Conservation (phyloP, 2,888 invertebrate genomes). For the Dynastes hyllus region DNA sequence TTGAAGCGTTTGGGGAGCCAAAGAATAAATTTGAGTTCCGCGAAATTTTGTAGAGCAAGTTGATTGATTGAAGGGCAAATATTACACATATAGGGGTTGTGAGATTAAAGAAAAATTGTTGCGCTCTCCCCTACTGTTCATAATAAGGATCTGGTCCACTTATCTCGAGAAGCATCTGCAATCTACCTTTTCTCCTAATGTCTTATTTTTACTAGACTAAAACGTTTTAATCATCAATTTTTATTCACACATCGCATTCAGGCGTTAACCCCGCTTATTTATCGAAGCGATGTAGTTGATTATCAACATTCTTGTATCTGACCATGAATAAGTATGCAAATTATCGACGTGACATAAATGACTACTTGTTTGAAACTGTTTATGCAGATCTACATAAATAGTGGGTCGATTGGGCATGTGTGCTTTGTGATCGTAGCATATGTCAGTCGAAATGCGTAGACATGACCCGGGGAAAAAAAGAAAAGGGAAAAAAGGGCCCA, state of each 20-base stretch:
- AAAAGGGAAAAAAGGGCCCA: neutral
- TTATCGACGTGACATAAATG: conserved; percentile 53
- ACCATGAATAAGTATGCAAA: conserved; percentile 45
- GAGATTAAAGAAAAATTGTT: too few species aligned
- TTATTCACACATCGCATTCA: conserved; percentile 20
- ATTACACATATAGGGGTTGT: too few species aligned
- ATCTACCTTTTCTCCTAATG: too few species aligned
- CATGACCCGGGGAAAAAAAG: conserved; percentile 21
- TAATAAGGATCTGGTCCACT: too few species aligned
- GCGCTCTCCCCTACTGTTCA: too few species aligned
- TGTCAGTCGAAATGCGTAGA: conserved; percentile 27
- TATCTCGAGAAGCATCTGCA: too few species aligned
- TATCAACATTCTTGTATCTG: conserved; percentile 43
- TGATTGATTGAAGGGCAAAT: too few species aligned
- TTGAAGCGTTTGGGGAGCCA: too few species aligned
- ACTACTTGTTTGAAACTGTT: conserved; percentile 53
- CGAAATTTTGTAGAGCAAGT: too few species aligned
- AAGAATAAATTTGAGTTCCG: too few species aligned
- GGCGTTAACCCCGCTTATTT: conserved; percentile 29
- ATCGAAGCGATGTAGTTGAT: conserved; percentile 39
- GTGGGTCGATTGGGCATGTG: conserved; percentile 52
- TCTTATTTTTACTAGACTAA: too few species aligned
- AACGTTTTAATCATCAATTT: conserved; percentile 1
- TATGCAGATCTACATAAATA: conserved; percentile 54
- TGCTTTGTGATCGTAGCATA: conserved; percentile 25